These are phyloP conservation scores for honey bee (Apis mellifera) DNA, from an alignment of 1,140 invertebrate species.

Conservation along the genomic window Amel_HAv3.1 CM009932.2:5271001-5271500, in stretches of 20 bases:
- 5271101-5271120: too few relatives aligned
- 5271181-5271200: neutral
- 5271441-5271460: conserved; percentile 41
- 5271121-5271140: too few relatives aligned
- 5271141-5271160: neutral
- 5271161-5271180: neutral
- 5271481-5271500: conserved; percentile 40
- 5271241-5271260: neutral
- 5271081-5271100: too few relatives aligned
- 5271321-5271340: neutral
- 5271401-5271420: conserved; percentile 36
- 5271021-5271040: too few relatives aligned
- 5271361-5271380: conserved; percentile 14
- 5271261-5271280: neutral
- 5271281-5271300: neutral
- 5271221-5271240: neutral
- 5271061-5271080: neutral
- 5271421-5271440: conserved; percentile 23
- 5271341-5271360: neutral
- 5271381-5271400: neutral
- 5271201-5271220: neutral
- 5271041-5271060: neutral
- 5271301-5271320: neutral
- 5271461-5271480: conserved; percentile 48
- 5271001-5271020: too few relatives aligned